A percentile compares a stretch with the other conserved stretches of the same genome.
These are phyloP conservation scores for Collichthys lucidus DNA, from an alignment of 2,113 vertebrate species.

Conservation along the genomic window DNA sequence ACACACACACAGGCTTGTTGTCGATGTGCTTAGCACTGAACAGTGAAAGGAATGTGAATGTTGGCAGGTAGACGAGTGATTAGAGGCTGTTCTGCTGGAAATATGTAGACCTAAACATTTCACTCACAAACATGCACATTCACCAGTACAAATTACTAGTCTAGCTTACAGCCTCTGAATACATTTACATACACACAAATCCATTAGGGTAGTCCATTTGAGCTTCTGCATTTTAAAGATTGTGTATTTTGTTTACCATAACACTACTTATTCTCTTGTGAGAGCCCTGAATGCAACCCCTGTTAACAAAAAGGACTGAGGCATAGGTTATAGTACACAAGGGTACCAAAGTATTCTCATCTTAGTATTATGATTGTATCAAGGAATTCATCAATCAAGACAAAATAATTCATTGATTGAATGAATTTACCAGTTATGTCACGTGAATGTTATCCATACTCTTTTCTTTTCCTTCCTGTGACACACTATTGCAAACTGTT, in stretches of 20 bases:
- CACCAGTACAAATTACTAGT: constrained; percentile 17
- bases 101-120: constrained; percentile 19
- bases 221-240: neutral
- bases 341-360: no score
- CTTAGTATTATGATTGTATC: neutral
- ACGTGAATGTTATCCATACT: neutral
- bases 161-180: neutral
- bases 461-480: neutral
- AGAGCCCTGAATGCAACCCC: neutral
- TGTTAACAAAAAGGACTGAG: neutral
- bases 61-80: constrained; percentile 45
- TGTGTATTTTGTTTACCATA: constrained; percentile 14
- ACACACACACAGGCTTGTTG: constrained; percentile 29
- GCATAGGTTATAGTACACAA: neutral
- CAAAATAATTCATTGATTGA: neutral
- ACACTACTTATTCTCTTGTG: neutral
- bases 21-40: constrained; percentile 43
- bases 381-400: neutral
- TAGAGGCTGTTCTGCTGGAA: constrained; percentile 30
- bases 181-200: constrained; percentile 22
- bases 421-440: neutral
- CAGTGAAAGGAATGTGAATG: constrained; percentile 45
- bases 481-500: neutral
- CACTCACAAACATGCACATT: neutral
- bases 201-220: constrained; percentile 2